Evolutionary conservation across 2,797 vertebrate genomes (phyloP), one percentile per base, ranked within the genome.

Genomic region (Luscinia luscinia): DNA sequence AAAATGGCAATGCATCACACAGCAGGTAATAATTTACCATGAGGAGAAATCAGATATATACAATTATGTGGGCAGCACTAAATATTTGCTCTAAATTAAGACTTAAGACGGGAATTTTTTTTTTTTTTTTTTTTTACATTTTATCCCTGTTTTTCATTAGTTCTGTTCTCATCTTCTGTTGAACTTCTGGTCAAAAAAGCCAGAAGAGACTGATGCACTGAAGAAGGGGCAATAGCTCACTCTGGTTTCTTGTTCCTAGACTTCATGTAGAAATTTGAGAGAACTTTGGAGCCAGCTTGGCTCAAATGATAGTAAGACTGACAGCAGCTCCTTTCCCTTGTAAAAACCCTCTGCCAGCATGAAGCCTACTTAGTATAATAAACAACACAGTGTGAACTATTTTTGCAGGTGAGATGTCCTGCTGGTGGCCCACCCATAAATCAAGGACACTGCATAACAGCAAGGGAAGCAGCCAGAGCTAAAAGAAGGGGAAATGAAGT

Each of bases 381-480:
- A 98, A 98, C 98, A 98, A 96, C 96, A 95, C 98, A 97, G 97
- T 97, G 96, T 96, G 98, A 97, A 97, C 97, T 99, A 98, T 99
- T 99, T 99, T 98, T 98, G 98, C 98, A 99, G 98, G 98, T 99
- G 98, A 98, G 97, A 96, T 97, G 96, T 97, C 98, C 97, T 97
- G 97, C 97, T 98, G 98, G 98, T 97, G 98, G 97, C 97, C 97
- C 97, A 98, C 98, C 97, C 98, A 98, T 99, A 98, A 98, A 99
- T 99, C 98, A 98, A 97, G 96, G 97, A 93, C 93, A 96, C 83
- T 95, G 91, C 84, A 93, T 95, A 96, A 95, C 94, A 94, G 95
- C 93, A 97, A 97, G 94, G 91, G 95, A 96, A 98, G 96, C 87
- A 92, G 90, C 85, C 93, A 86, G 94, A 95, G 68, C 90, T 91